phyloP scores from a whole-genome alignment of 2,888 invertebrate genomes.

The Troglohyphantes excavatus region DNA sequence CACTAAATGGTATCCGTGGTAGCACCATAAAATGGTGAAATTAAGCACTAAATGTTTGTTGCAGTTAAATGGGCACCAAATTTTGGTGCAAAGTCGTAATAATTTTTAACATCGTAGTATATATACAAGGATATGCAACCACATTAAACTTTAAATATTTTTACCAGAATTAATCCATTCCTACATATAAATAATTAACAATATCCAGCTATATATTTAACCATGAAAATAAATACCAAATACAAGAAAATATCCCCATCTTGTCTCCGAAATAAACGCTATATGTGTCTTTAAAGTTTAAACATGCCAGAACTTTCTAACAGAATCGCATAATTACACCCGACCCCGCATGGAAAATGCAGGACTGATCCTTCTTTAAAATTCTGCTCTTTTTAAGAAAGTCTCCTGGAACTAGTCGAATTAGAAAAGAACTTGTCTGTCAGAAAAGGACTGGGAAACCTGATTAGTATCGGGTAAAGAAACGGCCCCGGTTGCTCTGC shows the following conservation, averaged over 20 bases:
- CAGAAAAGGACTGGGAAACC: conserved; percentile 26
- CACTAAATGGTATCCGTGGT: no score
- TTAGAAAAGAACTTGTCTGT: conserved; percentile 34
- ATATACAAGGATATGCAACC: no score
- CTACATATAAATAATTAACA: no score
- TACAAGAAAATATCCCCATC: not conserved
- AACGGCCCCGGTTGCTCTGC: conserved; percentile 11
- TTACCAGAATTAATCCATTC: no score
- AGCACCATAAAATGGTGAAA: no score
- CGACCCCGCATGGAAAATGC: not conserved
- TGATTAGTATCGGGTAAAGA: conserved; percentile 49
- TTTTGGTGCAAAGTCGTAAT: no score
- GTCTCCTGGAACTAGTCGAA: conserved; percentile 25
- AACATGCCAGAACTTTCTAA: not conserved
- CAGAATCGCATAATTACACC: conserved; percentile 29
- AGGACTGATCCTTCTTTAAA: conserved; percentile 19
- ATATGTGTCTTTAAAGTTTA: not conserved
- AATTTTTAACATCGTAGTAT: no score
- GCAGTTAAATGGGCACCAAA: no score
- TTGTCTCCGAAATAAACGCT: not conserved
- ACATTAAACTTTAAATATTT: no score
- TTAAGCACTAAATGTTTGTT: no score
- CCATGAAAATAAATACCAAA: no score
- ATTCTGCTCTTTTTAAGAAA: conserved; percentile 16
- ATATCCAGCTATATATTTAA: no score